Conservation (phyloP, 2,113 vertebrate genomes). For the Malurus alboscapulatus region DNA sequence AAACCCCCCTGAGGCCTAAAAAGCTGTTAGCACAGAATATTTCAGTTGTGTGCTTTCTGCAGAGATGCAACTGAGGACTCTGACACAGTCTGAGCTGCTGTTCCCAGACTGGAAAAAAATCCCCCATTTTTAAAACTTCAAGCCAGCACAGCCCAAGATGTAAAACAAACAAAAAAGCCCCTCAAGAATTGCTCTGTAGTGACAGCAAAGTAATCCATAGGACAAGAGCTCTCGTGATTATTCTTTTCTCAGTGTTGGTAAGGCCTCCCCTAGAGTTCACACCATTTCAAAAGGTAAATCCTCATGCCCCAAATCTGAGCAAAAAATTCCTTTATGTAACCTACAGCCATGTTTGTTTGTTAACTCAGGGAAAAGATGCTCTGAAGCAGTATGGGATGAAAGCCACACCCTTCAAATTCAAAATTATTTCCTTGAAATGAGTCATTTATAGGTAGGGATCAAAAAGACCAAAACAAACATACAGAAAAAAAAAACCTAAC, state of each 20-base stretch:
- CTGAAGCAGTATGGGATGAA: neutral
- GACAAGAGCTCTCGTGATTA: neutral
- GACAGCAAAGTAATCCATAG: neutral
- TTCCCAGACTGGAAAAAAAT: neutral
- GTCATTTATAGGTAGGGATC: neutral
- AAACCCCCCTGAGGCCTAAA: neutral
- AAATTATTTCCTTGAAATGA: neutral
- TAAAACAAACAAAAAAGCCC: neutral
- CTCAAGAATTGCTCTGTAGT: neutral
- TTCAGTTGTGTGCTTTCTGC: neutral
- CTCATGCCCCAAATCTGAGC: neutral
- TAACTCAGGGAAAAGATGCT: neutral
- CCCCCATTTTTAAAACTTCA: neutral
- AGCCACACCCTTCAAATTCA: neutral
- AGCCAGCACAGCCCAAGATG: neutral
- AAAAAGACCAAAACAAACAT: neutral
- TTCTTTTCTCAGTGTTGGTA: neutral
- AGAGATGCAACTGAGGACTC: neutral
- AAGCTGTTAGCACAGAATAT: neutral
- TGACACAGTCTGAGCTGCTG: fast-evolving
- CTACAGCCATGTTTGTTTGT: neutral
- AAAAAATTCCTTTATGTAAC: neutral
- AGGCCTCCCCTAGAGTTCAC: neutral
- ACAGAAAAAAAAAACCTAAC: neutral
- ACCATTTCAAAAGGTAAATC: neutral